Evolutionary conservation across 2,113 vertebrate species (phyloP).

Genomic region (Macroglossus sobrinus): DNA sequence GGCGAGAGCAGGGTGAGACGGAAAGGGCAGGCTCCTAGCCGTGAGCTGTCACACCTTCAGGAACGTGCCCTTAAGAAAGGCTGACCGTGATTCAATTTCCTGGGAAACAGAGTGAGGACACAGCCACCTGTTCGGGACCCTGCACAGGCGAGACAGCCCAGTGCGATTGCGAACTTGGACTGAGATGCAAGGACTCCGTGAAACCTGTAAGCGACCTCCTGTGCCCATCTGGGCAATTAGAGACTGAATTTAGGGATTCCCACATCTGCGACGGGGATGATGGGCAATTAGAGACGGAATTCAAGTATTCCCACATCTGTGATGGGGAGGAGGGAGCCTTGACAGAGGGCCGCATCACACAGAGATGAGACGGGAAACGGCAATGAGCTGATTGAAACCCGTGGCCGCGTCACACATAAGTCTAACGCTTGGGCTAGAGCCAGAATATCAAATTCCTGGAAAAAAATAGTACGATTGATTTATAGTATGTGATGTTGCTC

Average conservation of each 20-base stretch:
- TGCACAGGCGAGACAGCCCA: neutral
- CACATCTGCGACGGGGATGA: neutral
- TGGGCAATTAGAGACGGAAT: neutral
- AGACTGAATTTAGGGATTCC: neutral
- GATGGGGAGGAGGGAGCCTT: fast-evolving
- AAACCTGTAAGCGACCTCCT: neutral
- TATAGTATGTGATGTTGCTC: neutral
- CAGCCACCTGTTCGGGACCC: neutral
- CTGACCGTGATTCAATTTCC: neutral
- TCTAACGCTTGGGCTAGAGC: neutral
- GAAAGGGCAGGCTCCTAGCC: fast-evolving
- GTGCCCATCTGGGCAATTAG: neutral
- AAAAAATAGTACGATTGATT: neutral
- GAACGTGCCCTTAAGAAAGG: fast-evolving
- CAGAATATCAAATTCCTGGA: neutral
- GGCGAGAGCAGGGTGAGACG: neutral
- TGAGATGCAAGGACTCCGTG: neutral
- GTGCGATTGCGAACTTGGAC: neutral
- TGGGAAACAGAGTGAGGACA: neutral
- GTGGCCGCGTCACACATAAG: neutral
- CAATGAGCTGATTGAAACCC: neutral
- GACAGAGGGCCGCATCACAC: neutral
- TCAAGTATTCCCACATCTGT: neutral
- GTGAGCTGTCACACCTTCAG: neutral
- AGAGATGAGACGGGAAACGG: neutral